Percentiles rank a stretch among this genome's conserved stretches.
Evolutionary conservation across 2,797 vertebrate species (phyloP).

Genomic region (Acipenser ruthenus): DNA sequence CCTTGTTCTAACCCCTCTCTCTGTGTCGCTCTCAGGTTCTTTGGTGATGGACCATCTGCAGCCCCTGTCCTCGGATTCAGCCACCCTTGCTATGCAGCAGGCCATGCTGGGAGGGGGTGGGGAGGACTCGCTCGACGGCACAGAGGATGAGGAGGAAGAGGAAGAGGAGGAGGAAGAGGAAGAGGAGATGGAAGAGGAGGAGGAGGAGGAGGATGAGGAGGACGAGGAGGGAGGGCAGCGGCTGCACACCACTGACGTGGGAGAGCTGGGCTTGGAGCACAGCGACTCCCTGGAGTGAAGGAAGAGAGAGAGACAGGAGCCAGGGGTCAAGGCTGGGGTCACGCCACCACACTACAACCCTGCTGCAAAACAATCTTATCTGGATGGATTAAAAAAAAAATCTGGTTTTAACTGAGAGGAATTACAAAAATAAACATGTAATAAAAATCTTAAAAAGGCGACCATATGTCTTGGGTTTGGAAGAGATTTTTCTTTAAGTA

Average conservation of each 20-base stretch:
- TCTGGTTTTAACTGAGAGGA: no score
- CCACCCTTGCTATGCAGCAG: conserved; percentile 94
- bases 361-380: no score
- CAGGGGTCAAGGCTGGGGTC: conserved; percentile 19
- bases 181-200: conserved; percentile 68
- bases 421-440: no score
- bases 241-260: conserved; percentile 57
- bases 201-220: conserved; percentile 70
- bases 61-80: conserved; percentile 84
- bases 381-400: no score
- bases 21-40: conserved; percentile 52
- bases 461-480: no score
- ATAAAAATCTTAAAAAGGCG: no score
- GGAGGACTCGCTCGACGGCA: conserved; percentile 86
- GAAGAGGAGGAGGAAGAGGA: conserved; percentile 80
- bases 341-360: no score
- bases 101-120: conserved; percentile 85
- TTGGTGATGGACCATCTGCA: conserved; percentile 87
- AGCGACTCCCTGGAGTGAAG: conserved; percentile 81
- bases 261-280: conserved; percentile 81
- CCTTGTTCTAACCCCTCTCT: background rate
- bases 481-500: no score
- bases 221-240: conserved; percentile 64
- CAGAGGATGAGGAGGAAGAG: conserved; percentile 90
- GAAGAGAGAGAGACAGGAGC: conserved; percentile 13